These are phyloP conservation scores for Cebus imitator DNA, from an alignment of 2,113 vertebrate species.

Conservation along the genomic window DNA sequence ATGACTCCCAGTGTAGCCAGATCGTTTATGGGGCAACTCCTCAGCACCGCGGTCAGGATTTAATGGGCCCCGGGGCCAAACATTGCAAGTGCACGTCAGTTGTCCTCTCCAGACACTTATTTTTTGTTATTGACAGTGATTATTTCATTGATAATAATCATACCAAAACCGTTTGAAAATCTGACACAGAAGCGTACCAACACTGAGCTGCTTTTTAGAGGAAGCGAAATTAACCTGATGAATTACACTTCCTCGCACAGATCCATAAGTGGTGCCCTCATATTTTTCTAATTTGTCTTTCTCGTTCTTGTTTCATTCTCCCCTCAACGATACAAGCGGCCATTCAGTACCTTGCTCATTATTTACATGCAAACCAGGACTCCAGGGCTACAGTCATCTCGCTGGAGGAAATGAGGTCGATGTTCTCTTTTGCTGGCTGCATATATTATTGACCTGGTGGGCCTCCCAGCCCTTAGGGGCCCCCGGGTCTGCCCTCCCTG, in stretches of 20 bases:
- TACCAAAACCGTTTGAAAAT: not conserved
- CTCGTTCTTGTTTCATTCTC: not conserved
- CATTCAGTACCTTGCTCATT: not conserved
- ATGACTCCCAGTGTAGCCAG: not conserved
- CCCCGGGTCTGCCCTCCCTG: not conserved
- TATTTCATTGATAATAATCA: not conserved
- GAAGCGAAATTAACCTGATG: not conserved
- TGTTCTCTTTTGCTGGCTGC: not conserved
- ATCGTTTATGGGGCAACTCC: not conserved
- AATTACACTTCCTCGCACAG: not conserved
- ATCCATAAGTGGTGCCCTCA: slow-evolving; percentile 27
- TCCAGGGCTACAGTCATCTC: not conserved
- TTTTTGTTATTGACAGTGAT: not conserved
- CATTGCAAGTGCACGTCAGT: not conserved
- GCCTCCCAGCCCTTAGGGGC: not conserved
- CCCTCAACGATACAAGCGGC: not conserved
- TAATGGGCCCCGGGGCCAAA: not conserved
- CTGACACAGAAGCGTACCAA: not conserved
- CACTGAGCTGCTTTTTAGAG: not conserved
- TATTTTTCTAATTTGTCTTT: slow-evolving; percentile 48
- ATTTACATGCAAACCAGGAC: slow-evolving; percentile 37
- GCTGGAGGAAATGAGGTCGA: not conserved
- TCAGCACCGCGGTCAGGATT: not conserved
- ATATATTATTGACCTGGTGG: slow-evolving; percentile 4
- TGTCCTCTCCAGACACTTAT: not conserved